Percentiles rank a stretch among this genome's conserved stretches.
These are phyloP conservation scores for Syrrhaptes paradoxus DNA, from an alignment of 2,113 vertebrate genomes.

Conservation along the genomic window DNA sequence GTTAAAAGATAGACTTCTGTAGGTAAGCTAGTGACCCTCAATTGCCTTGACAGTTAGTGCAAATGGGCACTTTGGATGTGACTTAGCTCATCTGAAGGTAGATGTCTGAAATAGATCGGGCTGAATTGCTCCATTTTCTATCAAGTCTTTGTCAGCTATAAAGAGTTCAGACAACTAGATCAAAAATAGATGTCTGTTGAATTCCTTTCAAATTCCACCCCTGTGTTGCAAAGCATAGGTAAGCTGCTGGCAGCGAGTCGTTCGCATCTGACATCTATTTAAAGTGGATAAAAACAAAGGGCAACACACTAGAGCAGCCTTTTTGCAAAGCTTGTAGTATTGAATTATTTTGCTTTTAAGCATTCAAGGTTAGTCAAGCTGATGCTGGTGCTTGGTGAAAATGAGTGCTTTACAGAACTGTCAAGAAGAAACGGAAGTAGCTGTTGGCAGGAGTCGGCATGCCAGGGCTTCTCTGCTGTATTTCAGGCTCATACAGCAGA, in stretches of 20 bases:
- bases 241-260: neutral
- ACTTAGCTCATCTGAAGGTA: neutral
- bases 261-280: neutral
- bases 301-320: neutral
- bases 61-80: neutral
- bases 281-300: neutral
- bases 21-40: neutral
- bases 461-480: neutral
- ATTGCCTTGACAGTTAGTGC: neutral
- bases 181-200: neutral
- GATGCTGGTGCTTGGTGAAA: neutral
- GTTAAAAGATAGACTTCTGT: neutral
- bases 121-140: neutral
- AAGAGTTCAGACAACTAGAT: neutral
- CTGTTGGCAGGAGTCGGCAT: neutral
- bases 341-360: neutral
- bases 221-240: neutral
- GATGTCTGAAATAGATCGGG: neutral
- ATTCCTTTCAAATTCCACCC: neutral
- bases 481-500: conserved; percentile 15
- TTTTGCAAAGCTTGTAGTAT: neutral
- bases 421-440: neutral
- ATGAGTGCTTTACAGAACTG: neutral
- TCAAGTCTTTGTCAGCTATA: neutral
- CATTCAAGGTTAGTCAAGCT: neutral